phyloP scores from a whole-genome alignment of 2,113 vertebrate genomes.

The Psilopsiagon aurifrons region DNA sequence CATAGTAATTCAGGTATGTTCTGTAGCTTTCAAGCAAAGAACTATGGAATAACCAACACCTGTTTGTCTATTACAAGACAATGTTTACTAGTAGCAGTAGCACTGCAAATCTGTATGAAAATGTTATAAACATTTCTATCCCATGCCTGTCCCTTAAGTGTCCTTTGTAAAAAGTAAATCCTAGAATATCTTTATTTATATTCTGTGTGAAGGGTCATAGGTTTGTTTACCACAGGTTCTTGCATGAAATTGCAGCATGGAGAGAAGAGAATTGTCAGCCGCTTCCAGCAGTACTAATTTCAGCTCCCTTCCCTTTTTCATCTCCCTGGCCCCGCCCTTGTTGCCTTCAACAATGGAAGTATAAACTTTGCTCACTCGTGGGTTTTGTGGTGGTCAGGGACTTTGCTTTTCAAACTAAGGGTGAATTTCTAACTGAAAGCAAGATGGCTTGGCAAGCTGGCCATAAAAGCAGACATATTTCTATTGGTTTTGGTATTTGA shows the following conservation, averaged over 20 bases:
- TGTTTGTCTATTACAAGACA: not conserved
- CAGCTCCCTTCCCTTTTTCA: not conserved
- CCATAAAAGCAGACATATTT: not conserved
- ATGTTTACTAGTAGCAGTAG: not conserved
- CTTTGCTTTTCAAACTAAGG: not conserved
- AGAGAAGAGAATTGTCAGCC: not conserved
- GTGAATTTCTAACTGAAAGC: not conserved
- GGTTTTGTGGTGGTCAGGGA: not conserved
- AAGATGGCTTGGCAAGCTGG: not conserved
- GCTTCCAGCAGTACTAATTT: not conserved
- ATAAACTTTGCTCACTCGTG: not conserved
- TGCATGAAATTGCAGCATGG: not conserved
- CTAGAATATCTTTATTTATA: not conserved
- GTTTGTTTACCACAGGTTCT: not conserved
- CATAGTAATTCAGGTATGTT: conserved; percentile 98
- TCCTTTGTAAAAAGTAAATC: not conserved
- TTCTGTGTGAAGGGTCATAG: not conserved
- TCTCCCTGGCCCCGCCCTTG: not conserved
- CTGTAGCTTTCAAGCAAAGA: not conserved
- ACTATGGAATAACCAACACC: not conserved
- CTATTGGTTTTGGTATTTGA: not conserved
- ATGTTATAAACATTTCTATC: not conserved
- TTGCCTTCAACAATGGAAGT: not conserved
- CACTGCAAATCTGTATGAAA: not conserved
- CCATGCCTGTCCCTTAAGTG: fast-evolving